These are phyloP conservation scores for Neodiprion pinetum DNA, from an alignment of 1,140 invertebrate genomes.

Conservation along the genomic window DNA sequence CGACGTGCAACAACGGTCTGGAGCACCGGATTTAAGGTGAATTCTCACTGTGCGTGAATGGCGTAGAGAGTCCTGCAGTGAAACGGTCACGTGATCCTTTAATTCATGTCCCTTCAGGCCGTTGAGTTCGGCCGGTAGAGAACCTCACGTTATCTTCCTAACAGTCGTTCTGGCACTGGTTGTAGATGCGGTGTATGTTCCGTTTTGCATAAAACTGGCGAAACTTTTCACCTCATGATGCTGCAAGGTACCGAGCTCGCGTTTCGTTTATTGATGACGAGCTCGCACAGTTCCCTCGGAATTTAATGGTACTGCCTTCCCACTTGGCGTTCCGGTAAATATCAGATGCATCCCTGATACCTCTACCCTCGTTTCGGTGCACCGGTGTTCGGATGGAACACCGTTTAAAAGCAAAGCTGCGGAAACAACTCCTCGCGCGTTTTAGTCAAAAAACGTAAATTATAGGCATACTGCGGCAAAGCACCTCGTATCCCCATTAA, in stretches of 20 bases:
- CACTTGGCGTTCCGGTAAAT: too few species aligned
- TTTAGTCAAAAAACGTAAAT: too few species aligned
- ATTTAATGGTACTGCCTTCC: background rate
- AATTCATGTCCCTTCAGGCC: background rate
- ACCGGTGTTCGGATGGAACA: too few species aligned
- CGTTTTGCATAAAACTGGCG: background rate
- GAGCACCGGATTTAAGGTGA: constrained; percentile 36
- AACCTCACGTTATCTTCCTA: background rate
- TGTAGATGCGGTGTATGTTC: background rate
- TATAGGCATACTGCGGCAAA: too few species aligned
- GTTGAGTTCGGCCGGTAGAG: background rate
- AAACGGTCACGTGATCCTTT: constrained; percentile 13
- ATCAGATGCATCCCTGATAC: too few species aligned
- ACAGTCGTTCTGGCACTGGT: background rate
- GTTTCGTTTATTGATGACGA: background rate
- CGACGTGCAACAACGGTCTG: constrained; percentile 39
- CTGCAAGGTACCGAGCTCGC: background rate
- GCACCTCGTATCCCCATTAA: too few species aligned
- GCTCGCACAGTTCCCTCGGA: background rate
- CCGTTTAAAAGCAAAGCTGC: too few species aligned
- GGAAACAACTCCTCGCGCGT: too few species aligned
- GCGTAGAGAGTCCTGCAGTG: background rate
- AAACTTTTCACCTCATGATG: background rate
- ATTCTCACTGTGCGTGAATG: background rate
- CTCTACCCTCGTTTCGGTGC: too few species aligned